Percentiles rank a stretch among this genome's conserved stretches.
These are phyloP conservation scores for Papilio helenus DNA, from an alignment of 1,140 invertebrate species.

Conservation along the genomic window DNA sequence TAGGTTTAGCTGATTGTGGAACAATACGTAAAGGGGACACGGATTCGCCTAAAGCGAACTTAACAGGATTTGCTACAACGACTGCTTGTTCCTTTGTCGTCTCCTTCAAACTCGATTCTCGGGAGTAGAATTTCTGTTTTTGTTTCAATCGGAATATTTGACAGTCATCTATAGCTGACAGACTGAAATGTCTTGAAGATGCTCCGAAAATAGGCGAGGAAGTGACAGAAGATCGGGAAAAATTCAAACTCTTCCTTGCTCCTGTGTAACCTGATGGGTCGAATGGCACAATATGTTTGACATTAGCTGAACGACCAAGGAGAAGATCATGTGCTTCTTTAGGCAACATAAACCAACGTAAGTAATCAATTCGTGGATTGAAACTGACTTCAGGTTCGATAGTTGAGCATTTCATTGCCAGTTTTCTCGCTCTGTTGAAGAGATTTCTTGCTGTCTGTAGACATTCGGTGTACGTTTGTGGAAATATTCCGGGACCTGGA, in stretches of 20 bases:
- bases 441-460: constrained; percentile 90
- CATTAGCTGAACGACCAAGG: constrained; percentile 88
- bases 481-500: constrained; percentile 86
- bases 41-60: constrained; percentile 87
- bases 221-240: constrained; percentile 70
- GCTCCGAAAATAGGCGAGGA: constrained; percentile 78
- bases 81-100: constrained; percentile 64
- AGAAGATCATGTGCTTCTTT: constrained; percentile 89
- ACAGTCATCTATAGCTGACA: constrained; percentile 85
- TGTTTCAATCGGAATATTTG: constrained; percentile 78
- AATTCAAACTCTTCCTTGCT: constrained; percentile 72
- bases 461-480: constrained; percentile 89
- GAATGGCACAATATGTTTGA: constrained; percentile 90
- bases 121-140: constrained; percentile 74
- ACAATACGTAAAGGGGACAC: constrained; percentile 81
- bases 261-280: constrained; percentile 84
- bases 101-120: constrained; percentile 79
- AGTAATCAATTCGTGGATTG: constrained; percentile 85
- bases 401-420: constrained; percentile 88
- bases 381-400: constrained; percentile 88
- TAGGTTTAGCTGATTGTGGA: constrained; percentile 61
- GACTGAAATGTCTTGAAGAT: constrained; percentile 84
- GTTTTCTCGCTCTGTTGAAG: constrained; percentile 90
- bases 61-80: constrained; percentile 79
- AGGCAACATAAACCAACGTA: constrained; percentile 94